Base-by-base conservation (phyloP, 2,797 vertebrate species). In the Acridotheres tristis region DNA sequence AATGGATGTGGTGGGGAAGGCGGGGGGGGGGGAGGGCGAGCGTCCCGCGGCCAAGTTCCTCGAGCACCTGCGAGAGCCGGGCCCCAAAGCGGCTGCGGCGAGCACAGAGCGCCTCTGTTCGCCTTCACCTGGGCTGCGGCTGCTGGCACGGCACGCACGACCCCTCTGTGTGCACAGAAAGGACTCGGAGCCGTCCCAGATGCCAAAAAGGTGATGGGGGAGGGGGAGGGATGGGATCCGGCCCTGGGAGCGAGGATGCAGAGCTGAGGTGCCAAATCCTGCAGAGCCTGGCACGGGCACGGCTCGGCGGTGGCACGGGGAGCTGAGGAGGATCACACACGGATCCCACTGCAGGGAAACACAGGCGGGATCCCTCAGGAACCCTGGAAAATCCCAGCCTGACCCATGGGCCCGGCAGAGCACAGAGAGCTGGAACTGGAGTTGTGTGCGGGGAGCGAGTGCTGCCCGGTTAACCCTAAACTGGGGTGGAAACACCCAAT, bases 1-100 rank as follows among this genome's bases (percentile, higher is more conserved):
- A 97, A 97, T 97, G 96, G 98, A 98, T 97, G 97, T 92, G 97
- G 94, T 38, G 96, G 94, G 45, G 36, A 30, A 17, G 29, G 36
- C 36, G 36, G 36, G 36, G 36, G 36, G 36, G 36, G 30, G 34
- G 34, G 95, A 92, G 61, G 94, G 92, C 1, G 30, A 29, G 90
- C 47, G 29, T 92, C 61, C 94, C 66, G 82, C 73, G 79, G 97
- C 97, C 97, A 96, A 97, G 97, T 93, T 95, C 95, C 95, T 88
- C 90, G 85, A 97, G 97, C 98, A 98, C 98, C 98, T 98, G 98
- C 98, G 50, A 51, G 27, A 11, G 50, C 27, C 50, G 50, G 21
- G 45, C 11, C 45, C 45, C 45, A 93, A 78, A 48, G 80, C 21
- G 76, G 42, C 50, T 2, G 7, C 2, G 45, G 57, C 21, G 87